phyloP scores from a whole-genome alignment of 2,888 invertebrate genomes.

The Molanna angustata region DNA sequence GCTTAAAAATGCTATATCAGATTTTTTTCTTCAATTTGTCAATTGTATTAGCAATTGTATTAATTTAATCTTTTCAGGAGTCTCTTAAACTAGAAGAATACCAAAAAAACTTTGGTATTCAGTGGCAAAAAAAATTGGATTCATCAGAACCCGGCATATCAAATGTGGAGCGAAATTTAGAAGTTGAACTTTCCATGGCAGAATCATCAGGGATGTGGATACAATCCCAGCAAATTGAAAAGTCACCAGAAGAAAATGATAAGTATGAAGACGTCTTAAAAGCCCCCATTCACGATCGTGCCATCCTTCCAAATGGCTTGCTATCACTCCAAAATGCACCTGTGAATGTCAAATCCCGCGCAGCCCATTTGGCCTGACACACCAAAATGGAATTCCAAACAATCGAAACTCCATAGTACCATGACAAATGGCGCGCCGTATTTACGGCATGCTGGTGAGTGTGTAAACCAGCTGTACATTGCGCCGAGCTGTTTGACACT shows the following conservation, averaged over 20 bases:
- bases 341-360: too few relatives aligned
- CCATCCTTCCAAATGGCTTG: too few relatives aligned
- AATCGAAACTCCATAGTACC: too few relatives aligned
- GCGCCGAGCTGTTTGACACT: too few relatives aligned
- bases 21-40: not conserved
- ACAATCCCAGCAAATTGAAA: constrained; percentile 9
- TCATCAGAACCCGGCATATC: constrained; percentile 18
- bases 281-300: not conserved
- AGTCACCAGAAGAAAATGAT: constrained; percentile 26
- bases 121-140: constrained; percentile 23
- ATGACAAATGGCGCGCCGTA: too few relatives aligned
- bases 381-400: too few relatives aligned
- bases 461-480: too few relatives aligned
- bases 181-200: constrained; percentile 15
- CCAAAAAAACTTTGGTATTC: constrained; percentile 24
- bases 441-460: too few relatives aligned
- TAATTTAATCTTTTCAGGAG: constrained; percentile 20
- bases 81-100: constrained; percentile 28
- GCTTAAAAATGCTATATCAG: not conserved
- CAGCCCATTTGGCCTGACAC: too few relatives aligned
- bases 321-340: too few relatives aligned
- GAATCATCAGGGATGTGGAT: constrained; percentile 14
- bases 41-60: not conserved
- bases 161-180: constrained; percentile 26
- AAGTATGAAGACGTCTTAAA: constrained; percentile 6